Base-by-base conservation (phyloP, 2,113 vertebrate species). In the Onychorhynchus coronatus region DNA sequence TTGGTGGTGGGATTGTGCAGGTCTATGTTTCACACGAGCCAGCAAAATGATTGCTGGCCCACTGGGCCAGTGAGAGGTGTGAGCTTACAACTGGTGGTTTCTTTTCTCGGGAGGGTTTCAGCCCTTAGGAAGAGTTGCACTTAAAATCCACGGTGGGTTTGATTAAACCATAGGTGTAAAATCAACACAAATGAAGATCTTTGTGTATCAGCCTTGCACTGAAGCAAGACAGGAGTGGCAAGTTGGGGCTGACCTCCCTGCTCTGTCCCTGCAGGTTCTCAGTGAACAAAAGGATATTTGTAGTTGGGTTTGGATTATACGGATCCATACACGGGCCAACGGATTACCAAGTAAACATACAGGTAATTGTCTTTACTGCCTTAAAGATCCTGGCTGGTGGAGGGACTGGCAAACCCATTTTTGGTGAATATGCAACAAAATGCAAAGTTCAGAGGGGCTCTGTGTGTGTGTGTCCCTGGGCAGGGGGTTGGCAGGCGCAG, bases 311-410 rank as follows among this genome's bases (percentile, higher is more conserved):
- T 79, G 99, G 99, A 67, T 98, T 99, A 49, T 99, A 99, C 5
- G 99, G 99, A 42, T 99, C 99, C 62, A 99, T 99, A 97, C 99
- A 99, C 3, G 99, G 99, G 71, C 99, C 99, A 22, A 99, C 99
- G 17, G 99, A 99, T 97, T 99, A 99, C 96, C 99, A 99, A 98
- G 99, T 99, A 59, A 99, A 99, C 88, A 99, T 99, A 96, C 99
- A 99, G 99, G 99, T 99, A 98, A 65, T 39, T 78, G 23, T 59
- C n/a, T 85, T 50, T 17, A 1, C 63, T 30, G 0, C 3, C 0
- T 62, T 75, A 30, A 65, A 68, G 42, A 6, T 13, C 21, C 37
- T 23, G n/a, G 12, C 47, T 91, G 49, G 24, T 68, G 8, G 8
- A 9, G 53, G 84, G 68, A 18, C 68, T 52, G 2, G 5, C 23